phyloP scores from a whole-genome alignment of 2,113 vertebrate genomes.

The Phalacrocorax aristotelis region DNA sequence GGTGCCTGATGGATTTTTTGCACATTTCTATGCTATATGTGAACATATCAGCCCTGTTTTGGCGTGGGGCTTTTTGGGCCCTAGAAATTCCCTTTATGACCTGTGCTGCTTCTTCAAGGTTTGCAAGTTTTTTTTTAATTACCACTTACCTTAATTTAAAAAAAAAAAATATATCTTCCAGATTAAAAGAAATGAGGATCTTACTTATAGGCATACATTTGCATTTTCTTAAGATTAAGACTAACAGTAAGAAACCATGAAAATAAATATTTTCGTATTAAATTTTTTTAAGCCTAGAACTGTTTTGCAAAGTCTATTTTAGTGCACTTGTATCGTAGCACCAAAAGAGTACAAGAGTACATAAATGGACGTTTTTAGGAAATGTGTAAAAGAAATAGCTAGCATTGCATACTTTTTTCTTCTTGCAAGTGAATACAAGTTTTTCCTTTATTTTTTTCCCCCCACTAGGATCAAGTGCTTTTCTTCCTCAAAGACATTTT shows the following conservation, averaged over 20 bases:
- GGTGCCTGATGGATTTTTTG: constrained; percentile 93
- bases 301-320: background rate
- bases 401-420: background rate
- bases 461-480: constrained; percentile 87
- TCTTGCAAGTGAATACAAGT: background rate
- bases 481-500: constrained; percentile 96
- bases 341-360: background rate
- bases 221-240: background rate
- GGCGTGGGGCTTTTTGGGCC: constrained; percentile 95
- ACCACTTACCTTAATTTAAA: background rate
- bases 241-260: background rate
- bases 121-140: background rate
- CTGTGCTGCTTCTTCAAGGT: constrained; percentile 98
- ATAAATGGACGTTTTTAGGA: background rate
- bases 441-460: background rate
- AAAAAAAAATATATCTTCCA: background rate
- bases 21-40: constrained; percentile 93
- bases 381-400: background rate
- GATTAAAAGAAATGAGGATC: background rate
- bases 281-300: background rate
- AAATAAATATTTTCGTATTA: background rate
- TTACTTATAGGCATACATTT: background rate
- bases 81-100: constrained; percentile 90
- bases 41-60: constrained; percentile 94
- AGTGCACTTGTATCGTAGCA: background rate